A percentile compares a stretch with the other conserved stretches of the same genome.
These are phyloP conservation scores for Zapornia atra DNA, from an alignment of 2,113 vertebrate genomes.

Conservation along the genomic window DNA sequence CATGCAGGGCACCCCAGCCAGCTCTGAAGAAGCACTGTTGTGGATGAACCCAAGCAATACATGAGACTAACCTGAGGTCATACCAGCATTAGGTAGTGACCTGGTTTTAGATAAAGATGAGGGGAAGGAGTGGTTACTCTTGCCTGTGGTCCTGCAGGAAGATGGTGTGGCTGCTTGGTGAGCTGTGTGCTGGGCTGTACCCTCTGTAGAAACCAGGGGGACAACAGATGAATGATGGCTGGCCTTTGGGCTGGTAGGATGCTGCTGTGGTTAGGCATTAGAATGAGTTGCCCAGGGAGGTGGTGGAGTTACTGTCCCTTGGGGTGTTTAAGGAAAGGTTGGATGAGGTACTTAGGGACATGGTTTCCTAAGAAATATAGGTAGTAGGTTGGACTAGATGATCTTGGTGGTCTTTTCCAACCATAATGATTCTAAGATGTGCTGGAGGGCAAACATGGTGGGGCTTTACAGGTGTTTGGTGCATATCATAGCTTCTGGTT, in stretches of 20 bases:
- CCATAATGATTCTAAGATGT: too few relatives aligned
- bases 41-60: accelerated
- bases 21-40: not conserved
- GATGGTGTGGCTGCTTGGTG: not conserved
- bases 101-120: not conserved
- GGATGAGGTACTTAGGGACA: too few relatives aligned
- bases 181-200: not conserved
- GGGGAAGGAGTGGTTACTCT: not conserved
- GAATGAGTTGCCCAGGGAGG: too few relatives aligned
- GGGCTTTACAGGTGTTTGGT: not conserved
- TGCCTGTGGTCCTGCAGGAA: not conserved
- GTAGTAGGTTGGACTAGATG: too few relatives aligned
- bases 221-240: not conserved
- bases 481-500: not conserved
- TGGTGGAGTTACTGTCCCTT: too few relatives aligned
- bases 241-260: not conserved
- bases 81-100: not conserved
- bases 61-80: accelerated
- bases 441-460: too few relatives aligned
- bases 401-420: too few relatives aligned
- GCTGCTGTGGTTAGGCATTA: not conserved
- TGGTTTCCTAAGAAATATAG: too few relatives aligned
- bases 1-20: accelerated
- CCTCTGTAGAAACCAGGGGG: not conserved
- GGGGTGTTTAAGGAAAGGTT: too few relatives aligned